These are phyloP conservation scores for Rynchops niger DNA, from an alignment of 2,113 vertebrate genomes.

Conservation along the genomic window DNA sequence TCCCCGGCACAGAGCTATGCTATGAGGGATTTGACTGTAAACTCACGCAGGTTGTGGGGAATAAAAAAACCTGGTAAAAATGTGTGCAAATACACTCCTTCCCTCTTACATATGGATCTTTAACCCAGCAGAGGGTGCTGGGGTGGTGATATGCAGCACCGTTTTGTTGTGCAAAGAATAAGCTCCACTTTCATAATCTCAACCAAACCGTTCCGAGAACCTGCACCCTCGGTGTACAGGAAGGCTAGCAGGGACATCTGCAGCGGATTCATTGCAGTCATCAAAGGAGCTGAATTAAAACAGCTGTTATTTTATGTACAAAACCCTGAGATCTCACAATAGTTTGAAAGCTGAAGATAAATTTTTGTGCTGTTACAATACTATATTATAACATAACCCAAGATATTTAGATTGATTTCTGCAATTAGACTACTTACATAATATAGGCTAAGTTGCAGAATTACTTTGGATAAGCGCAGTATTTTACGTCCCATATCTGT, in stretches of 20 bases:
- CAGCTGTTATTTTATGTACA: not conserved
- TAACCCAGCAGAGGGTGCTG: not conserved
- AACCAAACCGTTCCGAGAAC: not conserved
- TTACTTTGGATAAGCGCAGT: not conserved
- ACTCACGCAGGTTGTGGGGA: not conserved
- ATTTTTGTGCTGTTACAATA: not conserved
- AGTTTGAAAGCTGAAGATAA: not conserved
- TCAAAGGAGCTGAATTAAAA: not conserved
- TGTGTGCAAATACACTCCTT: not conserved
- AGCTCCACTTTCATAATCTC: not conserved
- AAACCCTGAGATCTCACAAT: not conserved
- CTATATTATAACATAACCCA: not conserved
- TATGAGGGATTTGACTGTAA: not conserved
- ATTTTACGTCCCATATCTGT: not conserved
- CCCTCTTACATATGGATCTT: not conserved
- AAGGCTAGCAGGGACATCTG: not conserved
- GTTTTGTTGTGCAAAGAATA: not conserved
- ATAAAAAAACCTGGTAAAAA: not conserved
- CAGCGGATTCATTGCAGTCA: not conserved
- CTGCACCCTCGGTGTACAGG: not conserved
- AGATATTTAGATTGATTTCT: not conserved
- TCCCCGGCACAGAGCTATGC: not conserved
- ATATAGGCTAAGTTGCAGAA: not conserved
- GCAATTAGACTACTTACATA: not conserved
- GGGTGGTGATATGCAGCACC: not conserved